Evolutionary conservation across 2,797 vertebrate species (phyloP).

Genomic region (Sebastes steindachneri): DNA sequence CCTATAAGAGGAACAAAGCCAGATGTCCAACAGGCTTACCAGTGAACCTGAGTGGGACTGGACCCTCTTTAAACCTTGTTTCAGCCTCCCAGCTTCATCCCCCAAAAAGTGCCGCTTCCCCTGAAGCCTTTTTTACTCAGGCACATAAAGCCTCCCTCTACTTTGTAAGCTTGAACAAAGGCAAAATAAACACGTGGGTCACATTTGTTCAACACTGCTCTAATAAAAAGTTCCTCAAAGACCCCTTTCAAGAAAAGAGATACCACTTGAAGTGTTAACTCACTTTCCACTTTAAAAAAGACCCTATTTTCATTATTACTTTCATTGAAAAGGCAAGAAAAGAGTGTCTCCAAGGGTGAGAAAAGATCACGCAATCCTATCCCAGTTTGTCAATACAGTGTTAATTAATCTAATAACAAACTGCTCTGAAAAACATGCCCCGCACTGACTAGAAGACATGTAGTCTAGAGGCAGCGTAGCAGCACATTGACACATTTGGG

Average conservation of each 20-base stretch:
- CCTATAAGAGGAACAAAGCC: slow-evolving; percentile 83
- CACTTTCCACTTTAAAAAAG: not conserved
- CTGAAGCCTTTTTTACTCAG: slow-evolving; percentile 59
- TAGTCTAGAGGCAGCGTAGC: slow-evolving; percentile 44
- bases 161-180: slow-evolving; percentile 77
- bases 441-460: slow-evolving; percentile 53
- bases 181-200: slow-evolving; percentile 83
- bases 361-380: slow-evolving; percentile 48
- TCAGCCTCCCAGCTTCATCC: slow-evolving; percentile 71
- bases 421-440: slow-evolving; percentile 46
- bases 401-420: slow-evolving; percentile 79
- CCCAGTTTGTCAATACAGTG: slow-evolving; percentile 73
- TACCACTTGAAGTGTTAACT: slow-evolving; percentile 17
- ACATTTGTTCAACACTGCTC: slow-evolving; percentile 73
- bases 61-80: slow-evolving; percentile 77
- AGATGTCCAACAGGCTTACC: slow-evolving; percentile 86
- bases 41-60: slow-evolving; percentile 79
- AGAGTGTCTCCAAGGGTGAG: slow-evolving; percentile 47
- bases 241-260: slow-evolving; percentile 14
- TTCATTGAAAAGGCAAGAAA: slow-evolving; percentile 33
- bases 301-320: slow-evolving; percentile 22
- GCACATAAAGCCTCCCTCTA: slow-evolving; percentile 62
- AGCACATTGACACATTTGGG: slow-evolving; percentile 67
- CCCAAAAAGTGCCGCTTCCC: slow-evolving; percentile 70
- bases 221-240: slow-evolving; percentile 50